Evolutionary conservation across 2,888 invertebrate species (phyloP), one percentile per base, ranked within the genome.

Genomic region (Miltochrista miniata): DNA sequence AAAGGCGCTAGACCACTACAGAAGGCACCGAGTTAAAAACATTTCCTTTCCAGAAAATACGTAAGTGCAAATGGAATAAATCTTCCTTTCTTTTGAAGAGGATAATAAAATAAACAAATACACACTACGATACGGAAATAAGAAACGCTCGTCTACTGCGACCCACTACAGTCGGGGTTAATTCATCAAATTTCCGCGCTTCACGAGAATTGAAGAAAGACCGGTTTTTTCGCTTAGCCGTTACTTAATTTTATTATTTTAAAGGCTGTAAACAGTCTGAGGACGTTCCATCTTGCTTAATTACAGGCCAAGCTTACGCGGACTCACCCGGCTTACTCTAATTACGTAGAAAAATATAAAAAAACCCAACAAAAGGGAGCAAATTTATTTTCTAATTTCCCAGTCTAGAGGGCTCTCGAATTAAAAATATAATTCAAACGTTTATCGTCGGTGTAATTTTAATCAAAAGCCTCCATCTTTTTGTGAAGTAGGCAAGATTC

Each of bases 311-410:
- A 75, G 79, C 83, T 81, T 75, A 79, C 72, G 62, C 55, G 42
- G 51, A 74, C 74, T 79, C 74, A 77, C 70, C 72, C 64, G 69
- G 83, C 84, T 82, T 76, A 81, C 79, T 82, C 83, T 90, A 88
- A 90, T 90, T 89, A 87, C 85, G 76, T 76, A 79, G 76, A 81
- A 84, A 88, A 88, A 87, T 82, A 86, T 87, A 44, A 85, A 83
- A 44, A 85, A 83, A 81, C 76, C 74, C 79, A 68, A 79, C 84
- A 83, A 84, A 83, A 66, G 64, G 73, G 74, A 64, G 70, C 71
- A 71, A 60, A 87, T 87, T 86, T 85, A 87, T 88, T 83, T 80
- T 82, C 76, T 83, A 84, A 87, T 87, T 86, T 84, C 83, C 83
- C 79, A 76, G 76, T 68, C 65, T 67, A 68, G 63, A 66, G 72